Percentiles rank a stretch among this genome's conserved stretches.
These are phyloP conservation scores for Marisa cornuarietis DNA, from an alignment of 1,140 invertebrate species.

Conservation along the genomic window DNA sequence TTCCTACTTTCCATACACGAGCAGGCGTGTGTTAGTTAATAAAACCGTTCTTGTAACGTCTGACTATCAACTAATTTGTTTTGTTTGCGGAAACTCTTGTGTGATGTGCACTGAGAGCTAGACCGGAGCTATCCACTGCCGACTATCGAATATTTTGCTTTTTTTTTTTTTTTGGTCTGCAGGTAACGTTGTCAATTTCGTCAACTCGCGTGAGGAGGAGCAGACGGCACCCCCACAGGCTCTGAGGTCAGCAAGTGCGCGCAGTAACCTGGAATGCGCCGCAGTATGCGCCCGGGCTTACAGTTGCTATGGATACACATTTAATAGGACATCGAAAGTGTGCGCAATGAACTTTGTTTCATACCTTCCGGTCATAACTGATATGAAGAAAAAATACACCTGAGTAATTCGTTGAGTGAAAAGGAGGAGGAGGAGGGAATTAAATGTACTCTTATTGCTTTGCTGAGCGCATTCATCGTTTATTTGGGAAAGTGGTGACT, in stretches of 20 bases:
- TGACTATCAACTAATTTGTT: not conserved
- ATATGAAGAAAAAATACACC: slow-evolving; percentile 13
- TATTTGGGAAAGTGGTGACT: too few species aligned
- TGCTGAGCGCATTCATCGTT: too few species aligned
- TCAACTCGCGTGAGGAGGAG: slow-evolving; percentile 1
- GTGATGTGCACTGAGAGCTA: not conserved
- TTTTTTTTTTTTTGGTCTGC: not conserved
- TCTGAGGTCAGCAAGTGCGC: not conserved
- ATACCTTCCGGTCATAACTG: not conserved
- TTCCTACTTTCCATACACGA: not conserved
- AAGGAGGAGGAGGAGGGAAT: too few species aligned
- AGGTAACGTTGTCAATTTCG: slow-evolving; percentile 6
- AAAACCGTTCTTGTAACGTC: too few species aligned
- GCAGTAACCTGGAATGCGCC: slow-evolving; percentile 18
- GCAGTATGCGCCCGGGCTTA: not conserved
- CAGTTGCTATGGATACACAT: slow-evolving; percentile 14
- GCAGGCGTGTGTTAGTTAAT: not conserved
- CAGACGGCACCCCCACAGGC: not conserved
- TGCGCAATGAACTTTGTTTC: slow-evolving; percentile 14
- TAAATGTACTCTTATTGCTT: too few species aligned
- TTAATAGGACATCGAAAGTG: not conserved
- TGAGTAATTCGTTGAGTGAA: too few species aligned
- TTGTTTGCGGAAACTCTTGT: not conserved
- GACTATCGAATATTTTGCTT: not conserved
- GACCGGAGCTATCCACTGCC: not conserved